Percentiles rank a stretch among this genome's conserved stretches.
Evolutionary conservation across 2,113 vertebrate genomes (phyloP).

Genomic region (Limanda limanda): DNA sequence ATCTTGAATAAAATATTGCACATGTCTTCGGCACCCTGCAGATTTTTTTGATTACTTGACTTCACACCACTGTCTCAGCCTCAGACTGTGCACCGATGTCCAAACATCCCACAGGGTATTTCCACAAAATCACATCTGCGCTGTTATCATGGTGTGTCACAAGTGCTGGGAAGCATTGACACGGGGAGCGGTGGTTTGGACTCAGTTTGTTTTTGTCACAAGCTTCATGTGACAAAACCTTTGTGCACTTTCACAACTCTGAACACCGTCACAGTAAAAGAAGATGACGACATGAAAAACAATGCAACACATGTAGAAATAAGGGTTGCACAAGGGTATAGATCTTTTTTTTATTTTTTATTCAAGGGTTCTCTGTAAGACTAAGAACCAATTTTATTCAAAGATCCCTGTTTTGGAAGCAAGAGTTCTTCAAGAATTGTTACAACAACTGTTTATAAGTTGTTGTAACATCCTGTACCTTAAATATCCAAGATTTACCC

Average conservation of each 20-base stretch:
- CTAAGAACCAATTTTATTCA: too few species aligned
- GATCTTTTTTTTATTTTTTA: too few species aligned
- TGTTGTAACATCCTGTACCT: too few species aligned
- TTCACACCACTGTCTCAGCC: conserved; percentile 36
- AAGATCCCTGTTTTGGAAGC: too few species aligned
- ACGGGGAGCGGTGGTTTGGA: conserved; percentile 15
- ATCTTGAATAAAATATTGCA: conserved; percentile 50
- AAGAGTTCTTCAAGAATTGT: too few species aligned
- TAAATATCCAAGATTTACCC: too few species aligned
- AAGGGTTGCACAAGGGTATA: too few species aligned
- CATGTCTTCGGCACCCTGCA: conserved; percentile 34
- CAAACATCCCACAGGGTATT: conserved; percentile 30
- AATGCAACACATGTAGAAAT: too few species aligned
- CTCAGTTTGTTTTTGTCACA: conserved; percentile 6
- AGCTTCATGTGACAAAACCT: conserved; percentile 12
- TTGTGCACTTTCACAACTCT: conserved; percentile 1
- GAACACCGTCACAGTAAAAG: neutral
- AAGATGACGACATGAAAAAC: too few species aligned
- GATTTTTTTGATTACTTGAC: conserved; percentile 53
- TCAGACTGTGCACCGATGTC: conserved; percentile 4
- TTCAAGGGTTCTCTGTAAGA: too few species aligned
- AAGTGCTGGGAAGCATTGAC: conserved; percentile 8
- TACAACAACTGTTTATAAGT: too few species aligned
- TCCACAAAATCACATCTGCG: conserved; percentile 46
- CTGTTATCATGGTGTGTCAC: conserved; percentile 42